Percentiles rank a stretch among this genome's conserved stretches.
These are phyloP conservation scores for Piaya cayana DNA, from an alignment of 2,113 vertebrate species.

Conservation along the genomic window DNA sequence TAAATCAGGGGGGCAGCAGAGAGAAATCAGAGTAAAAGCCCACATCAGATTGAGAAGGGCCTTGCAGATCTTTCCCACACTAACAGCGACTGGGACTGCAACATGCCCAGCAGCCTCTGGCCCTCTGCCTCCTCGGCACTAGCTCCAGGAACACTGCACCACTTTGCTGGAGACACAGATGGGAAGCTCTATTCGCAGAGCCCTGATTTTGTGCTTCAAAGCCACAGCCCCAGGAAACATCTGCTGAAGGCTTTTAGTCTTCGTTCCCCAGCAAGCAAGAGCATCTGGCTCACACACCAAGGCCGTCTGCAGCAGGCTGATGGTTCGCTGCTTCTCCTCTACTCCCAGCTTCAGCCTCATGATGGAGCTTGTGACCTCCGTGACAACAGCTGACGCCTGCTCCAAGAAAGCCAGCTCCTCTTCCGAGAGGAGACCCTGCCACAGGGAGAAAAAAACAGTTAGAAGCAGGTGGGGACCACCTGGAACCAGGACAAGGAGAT, in stretches of 20 bases:
- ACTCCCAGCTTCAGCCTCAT: slow-evolving; percentile 89
- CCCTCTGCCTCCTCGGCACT: background rate
- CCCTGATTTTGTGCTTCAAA: background rate
- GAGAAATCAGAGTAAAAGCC: background rate
- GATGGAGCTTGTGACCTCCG: slow-evolving; percentile 80
- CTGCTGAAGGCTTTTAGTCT: background rate
- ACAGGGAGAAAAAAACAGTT: accelerated
- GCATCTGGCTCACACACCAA: slow-evolving; percentile 75
- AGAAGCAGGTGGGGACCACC: too few relatives aligned
- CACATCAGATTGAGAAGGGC: background rate
- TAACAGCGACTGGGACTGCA: accelerated
- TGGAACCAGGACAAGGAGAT: background rate
- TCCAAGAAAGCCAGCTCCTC: slow-evolving; percentile 82
- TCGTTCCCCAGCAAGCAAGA: background rate
- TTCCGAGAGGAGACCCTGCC: slow-evolving; percentile 79
- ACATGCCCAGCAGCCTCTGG: background rate
- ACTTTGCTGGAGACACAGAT: background rate
- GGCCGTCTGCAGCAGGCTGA: slow-evolving; percentile 86
- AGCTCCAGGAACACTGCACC: accelerated
- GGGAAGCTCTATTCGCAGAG: background rate
- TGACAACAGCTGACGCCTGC: slow-evolving; percentile 81
- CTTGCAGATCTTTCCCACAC: background rate
- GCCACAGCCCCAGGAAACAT: background rate
- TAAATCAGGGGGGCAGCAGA: background rate
- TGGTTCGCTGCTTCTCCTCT: slow-evolving; percentile 88